Evolutionary conservation across 1,140 invertebrate genomes (phyloP), one percentile per base, ranked within the genome.

Genomic region (Drosophila chauvacae): DNA sequence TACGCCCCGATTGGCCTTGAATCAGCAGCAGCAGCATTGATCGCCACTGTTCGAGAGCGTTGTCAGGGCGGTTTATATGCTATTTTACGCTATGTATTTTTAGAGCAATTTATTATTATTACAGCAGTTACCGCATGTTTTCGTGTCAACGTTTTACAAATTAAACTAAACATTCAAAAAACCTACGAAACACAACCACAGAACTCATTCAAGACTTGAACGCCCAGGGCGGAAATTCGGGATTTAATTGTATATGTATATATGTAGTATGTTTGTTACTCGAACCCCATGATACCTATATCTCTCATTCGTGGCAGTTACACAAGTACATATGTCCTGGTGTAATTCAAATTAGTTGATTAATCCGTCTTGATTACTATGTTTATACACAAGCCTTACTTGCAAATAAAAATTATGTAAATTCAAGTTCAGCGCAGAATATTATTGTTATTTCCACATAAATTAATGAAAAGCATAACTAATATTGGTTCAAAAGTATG

Each of bases 31-130:
- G 23, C 51, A 20, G 23, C 51, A 53, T 44, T n/a, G 14, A 51
- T 63, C 55, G 30, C 28, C 57, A 47, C 35, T 30, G 70, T 77
- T 77, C n/a, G n/a, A 45, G 48, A 11, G 51, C 59, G 45, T 53
- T 53, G 68, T 79, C 37, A 55, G 61, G 47, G 41, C 37, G 37
- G 50, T 41, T 60, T 62, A 77, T 77, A 77, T 71, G 65, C 80
- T 85, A 71, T 79, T 81, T 90, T 81, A 90, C 44, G 72, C 77
- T 80, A 88, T 84, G 74, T 88, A 88, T 90, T 90, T 90, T 90
- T 90, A 90, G 86, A 90, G 11, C 48, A 85, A 90, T 90, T 88
- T 88, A 81, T 90, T 79, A 81, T 90, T 80, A 70, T 39, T 56
- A 56, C 56, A 65, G 23, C 41, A 69, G 71, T 82, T 83, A 84